Evolutionary conservation across 2,797 vertebrate species (phyloP).

Genomic region (Xenops minutus): DNA sequence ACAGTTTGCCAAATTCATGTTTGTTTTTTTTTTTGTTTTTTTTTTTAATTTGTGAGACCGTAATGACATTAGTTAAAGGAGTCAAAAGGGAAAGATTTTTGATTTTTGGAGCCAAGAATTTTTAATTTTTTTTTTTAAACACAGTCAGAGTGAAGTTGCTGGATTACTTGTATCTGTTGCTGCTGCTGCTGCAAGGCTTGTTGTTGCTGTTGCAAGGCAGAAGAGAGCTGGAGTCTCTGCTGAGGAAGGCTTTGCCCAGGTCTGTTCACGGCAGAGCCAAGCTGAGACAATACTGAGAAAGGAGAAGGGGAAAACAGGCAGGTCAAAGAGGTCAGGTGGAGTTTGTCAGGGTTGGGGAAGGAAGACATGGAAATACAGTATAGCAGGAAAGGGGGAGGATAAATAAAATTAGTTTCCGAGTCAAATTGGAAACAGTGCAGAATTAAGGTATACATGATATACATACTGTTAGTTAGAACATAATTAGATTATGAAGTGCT

Average conservation of each 20-base stretch:
- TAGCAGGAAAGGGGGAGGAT: conserved; percentile 50
- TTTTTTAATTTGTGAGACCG: not conserved
- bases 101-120: conserved; percentile 69
- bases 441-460: conserved; percentile 49
- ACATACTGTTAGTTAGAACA: not conserved
- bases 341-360: conserved; percentile 62
- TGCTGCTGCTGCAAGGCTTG: conserved; percentile 83
- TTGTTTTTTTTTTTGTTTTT: not conserved
- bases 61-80: not conserved
- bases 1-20: not conserved
- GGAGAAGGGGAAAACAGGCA: conserved; percentile 75
- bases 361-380: conserved; percentile 66
- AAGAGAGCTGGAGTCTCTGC: conserved; percentile 91
- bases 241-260: conserved; percentile 91
- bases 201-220: conserved; percentile 82
- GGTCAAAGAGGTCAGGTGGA: conserved; percentile 65
- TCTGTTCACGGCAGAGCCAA: conserved; percentile 96
- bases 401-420: conserved; percentile 67
- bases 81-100: not conserved
- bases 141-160: conserved; percentile 86
- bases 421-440: conserved; percentile 54
- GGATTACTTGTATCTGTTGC: conserved; percentile 98
- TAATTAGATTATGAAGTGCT: conserved; percentile 32
- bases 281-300: conserved; percentile 95
- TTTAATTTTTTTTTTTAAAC: conserved; percentile 48